Base-by-base conservation (phyloP, 2,888 invertebrate genomes). In the Acleris sparsana region DNA sequence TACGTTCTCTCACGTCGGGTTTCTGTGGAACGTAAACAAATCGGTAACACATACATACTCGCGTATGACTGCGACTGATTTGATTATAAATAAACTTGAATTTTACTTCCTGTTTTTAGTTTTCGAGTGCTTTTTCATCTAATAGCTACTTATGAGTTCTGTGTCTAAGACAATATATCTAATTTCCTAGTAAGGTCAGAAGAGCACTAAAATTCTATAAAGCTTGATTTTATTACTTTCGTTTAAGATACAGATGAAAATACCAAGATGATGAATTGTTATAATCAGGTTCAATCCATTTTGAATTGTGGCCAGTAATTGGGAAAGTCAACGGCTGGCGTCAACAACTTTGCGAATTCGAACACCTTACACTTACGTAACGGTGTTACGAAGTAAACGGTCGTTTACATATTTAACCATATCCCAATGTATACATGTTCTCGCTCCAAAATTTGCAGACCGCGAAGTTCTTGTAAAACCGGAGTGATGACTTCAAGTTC, bases 311-410 rank as follows among this genome's bases (percentile, higher is more conserved):
- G 18, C 11, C 20, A 49, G 16, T 59, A 49, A 16, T 59, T 33
- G 60, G 57, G 62, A 62, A 66, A 62, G 56, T 57, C 61, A 66
- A 48, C 39, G 46, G 13, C 18, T 59, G 58, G 33, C 29, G 43
- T 52, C 56, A 57, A 52, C 57, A 52, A 17, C 16, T 56, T 61
- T 49, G 56, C 46, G 18, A 65, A 60, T 60, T 55, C 53, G 63
- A 55, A 25, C 29, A n/a, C 2, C 49, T 17, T 20, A 29, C n/a
- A 29, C 51, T 66, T 66, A 39, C 56, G 62, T 20, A 61, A 66
- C 20, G 11, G 25, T 18, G 29, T 46, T 48, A 55, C 22, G 29
- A 52, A 57, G 48, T 66, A 62, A 62, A 57, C 6, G 25, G 20
- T 48, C 29, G 18, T 62, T 57, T 53, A 39, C 33, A 51, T 57